phyloP scores from a whole-genome alignment of 2,113 vertebrate genomes.

The Neoarius graeffei region DNA sequence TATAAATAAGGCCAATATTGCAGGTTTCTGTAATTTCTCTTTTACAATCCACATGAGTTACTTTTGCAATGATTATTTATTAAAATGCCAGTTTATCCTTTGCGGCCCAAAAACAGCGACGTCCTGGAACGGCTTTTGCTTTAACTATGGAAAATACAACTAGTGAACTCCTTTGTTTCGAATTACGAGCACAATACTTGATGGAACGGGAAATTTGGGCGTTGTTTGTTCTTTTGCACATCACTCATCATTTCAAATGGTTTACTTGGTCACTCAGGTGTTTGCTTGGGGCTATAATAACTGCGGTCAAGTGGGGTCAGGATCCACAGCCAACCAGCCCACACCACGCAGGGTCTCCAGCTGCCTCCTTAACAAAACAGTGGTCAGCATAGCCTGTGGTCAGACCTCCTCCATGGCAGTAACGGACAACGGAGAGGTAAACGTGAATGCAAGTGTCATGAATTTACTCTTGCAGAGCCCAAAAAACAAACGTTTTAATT shows the following conservation, averaged over 20 bases:
- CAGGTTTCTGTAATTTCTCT: neutral
- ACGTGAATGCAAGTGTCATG: neutral
- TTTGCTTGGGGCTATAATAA: constrained; percentile 98
- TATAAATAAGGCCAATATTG: neutral
- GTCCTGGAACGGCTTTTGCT: neutral
- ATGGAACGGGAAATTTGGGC: neutral
- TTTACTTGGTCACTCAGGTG: constrained; percentile 71
- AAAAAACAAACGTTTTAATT: neutral
- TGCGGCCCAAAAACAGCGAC: neutral
- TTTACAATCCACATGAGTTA: neutral
- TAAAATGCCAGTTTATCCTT: neutral
- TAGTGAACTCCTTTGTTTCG: neutral
- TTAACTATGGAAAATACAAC: neutral
- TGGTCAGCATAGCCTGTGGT: constrained; percentile 85
- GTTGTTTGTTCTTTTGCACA: neutral
- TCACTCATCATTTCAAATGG: neutral
- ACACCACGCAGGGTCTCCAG: constrained; percentile 87
- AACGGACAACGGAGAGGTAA: constrained; percentile 92
- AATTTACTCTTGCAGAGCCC: neutral
- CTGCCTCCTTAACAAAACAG: constrained; percentile 86
- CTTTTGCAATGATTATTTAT: neutral
- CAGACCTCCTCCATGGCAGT: constrained; percentile 94
- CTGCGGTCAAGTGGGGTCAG: constrained; percentile 95
- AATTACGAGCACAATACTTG: neutral
- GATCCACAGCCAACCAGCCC: constrained; percentile 93